A percentile compares a stretch with the other conserved stretches of the same genome.
Conservation (phyloP, 1,140 invertebrate species). For the Drosophila gunungcola region DNA sequence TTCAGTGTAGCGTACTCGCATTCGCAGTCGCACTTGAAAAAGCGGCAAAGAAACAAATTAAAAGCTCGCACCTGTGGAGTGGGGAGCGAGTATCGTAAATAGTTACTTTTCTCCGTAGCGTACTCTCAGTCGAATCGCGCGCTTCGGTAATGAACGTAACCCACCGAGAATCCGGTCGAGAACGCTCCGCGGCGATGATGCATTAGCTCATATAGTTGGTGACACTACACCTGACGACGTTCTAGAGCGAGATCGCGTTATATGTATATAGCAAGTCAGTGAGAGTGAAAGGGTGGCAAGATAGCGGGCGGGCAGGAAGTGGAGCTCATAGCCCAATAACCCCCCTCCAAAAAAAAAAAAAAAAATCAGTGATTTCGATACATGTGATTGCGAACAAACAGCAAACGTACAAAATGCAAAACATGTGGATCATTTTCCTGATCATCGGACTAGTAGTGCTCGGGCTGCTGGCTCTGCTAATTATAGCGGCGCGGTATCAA, state of each 20-base stretch:
- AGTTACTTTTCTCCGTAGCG: slow-evolving; percentile 62
- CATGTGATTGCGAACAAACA: slow-evolving; percentile 26
- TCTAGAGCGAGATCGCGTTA: slow-evolving; percentile 1
- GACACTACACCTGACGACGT: slow-evolving; percentile 11
- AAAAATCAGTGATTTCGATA: slow-evolving; percentile 15
- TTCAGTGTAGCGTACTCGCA: slow-evolving; percentile 58
- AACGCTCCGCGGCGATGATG: slow-evolving; percentile 40
- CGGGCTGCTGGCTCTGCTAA: slow-evolving; percentile 51
- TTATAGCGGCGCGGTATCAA: slow-evolving; percentile 69
- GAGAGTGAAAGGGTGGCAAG: slow-evolving; percentile 21
- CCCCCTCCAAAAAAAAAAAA: background rate
- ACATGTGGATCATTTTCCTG: slow-evolving; percentile 71
- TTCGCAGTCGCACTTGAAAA: slow-evolving; percentile 53
- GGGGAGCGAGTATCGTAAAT: slow-evolving; percentile 62
- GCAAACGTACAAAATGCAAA: slow-evolving; percentile 35
- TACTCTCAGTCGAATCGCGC: slow-evolving; percentile 59
- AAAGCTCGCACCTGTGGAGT: slow-evolving; percentile 55
- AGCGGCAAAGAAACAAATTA: slow-evolving; percentile 32
- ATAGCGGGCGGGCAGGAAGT: slow-evolving; percentile 9
- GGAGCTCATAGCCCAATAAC: background rate
- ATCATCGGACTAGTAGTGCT: slow-evolving; percentile 69
- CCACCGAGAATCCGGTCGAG: slow-evolving; percentile 2
- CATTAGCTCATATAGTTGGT: slow-evolving; percentile 73
- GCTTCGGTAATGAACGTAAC: slow-evolving; percentile 70
- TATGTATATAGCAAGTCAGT: background rate